Evolutionary conservation across 2,888 invertebrate species (phyloP), one percentile per base, ranked within the genome.

Genomic region (Antitype chi): DNA sequence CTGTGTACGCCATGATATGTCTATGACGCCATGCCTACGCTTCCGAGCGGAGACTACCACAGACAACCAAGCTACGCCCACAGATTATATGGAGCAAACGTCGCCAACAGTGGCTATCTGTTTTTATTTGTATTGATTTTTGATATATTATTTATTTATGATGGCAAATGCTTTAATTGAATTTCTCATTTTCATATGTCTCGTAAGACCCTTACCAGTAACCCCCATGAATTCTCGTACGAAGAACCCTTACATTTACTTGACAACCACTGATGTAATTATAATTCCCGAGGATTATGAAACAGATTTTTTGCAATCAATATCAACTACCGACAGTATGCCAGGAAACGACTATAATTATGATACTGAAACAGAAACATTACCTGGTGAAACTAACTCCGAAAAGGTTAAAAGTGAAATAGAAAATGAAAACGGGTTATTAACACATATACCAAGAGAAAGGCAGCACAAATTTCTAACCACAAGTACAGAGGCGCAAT

Each of bases 211-310:
- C 11, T 28, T 68, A 23, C 52, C 62, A 43, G 70, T 32, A 23
- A 69, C 57, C 38, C 20, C 49, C 17, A 60, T 66, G 57, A 68
- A 88, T 52, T 88, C 89, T 13, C 85, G 89, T 7, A 15, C 84
- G 11, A 91, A 89, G 79, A 91, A 89, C 66, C 84, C 85, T 8
- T 83, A 88, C 47, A 25, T 78, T 17, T 91, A 91, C 69, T 69
- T 79, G 20, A 53, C 74, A 59, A 81, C 85, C 15, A 82, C 70
- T 43, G 86, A 87, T 23, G 74, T 88, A 1, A 71, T 85, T 60
- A 60, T 91, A 59, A 75, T 89, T 28, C 89, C 91, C 9, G 87
- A 90, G 66, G 91, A 92, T 70, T 91, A 91, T 62, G 77, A 85
- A 23, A 62, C 64, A 8, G 87, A 86, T 20, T 70, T 38, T 23